phyloP scores from a whole-genome alignment of 2,888 invertebrate species.

The Stenotaenia linearis region DNA sequence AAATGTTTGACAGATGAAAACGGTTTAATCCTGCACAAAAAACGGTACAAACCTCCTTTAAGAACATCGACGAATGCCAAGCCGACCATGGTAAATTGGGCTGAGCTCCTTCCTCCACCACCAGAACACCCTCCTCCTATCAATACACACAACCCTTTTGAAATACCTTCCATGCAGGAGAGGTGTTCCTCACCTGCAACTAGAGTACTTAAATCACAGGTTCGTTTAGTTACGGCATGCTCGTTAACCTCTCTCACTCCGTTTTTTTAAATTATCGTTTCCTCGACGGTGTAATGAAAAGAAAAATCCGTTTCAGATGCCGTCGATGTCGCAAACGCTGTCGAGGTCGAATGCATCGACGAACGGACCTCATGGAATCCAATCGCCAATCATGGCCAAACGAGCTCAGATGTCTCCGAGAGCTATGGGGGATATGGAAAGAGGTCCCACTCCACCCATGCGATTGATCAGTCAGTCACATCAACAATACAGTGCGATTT shows the following conservation, averaged over 20 bases:
- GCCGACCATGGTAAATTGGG: conserved; percentile 44
- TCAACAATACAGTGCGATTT: conserved; percentile 4
- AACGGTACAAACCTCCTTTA: conserved; percentile 34
- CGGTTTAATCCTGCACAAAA: conserved; percentile 39
- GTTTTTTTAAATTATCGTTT: too few relatives aligned
- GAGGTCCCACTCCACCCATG: conserved; percentile 38
- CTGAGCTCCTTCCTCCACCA: conserved; percentile 49
- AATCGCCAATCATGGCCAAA: conserved; percentile 37
- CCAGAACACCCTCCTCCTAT: conserved; percentile 48
- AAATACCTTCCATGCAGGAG: conserved; percentile 39
- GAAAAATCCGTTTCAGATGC: neutral
- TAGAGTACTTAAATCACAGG: conserved; percentile 35
- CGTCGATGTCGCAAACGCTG: neutral
- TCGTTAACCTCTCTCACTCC: too few relatives aligned
- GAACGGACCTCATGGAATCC: conserved; percentile 33
- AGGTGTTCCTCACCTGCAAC: conserved; percentile 38
- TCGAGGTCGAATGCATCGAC: neutral
- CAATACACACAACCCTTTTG: conserved; percentile 44
- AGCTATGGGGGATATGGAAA: conserved; percentile 33
- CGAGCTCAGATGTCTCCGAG: conserved; percentile 37
- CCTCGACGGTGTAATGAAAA: too few relatives aligned
- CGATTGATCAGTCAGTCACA: conserved; percentile 35
- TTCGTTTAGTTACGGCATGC: too few relatives aligned
- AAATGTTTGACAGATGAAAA: conserved; percentile 38
- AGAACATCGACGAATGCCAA: conserved; percentile 38